A percentile compares a stretch with the other conserved stretches of the same genome.
phyloP scores from a whole-genome alignment of 2,888 invertebrate species.

The Ischnura elegans region DNA sequence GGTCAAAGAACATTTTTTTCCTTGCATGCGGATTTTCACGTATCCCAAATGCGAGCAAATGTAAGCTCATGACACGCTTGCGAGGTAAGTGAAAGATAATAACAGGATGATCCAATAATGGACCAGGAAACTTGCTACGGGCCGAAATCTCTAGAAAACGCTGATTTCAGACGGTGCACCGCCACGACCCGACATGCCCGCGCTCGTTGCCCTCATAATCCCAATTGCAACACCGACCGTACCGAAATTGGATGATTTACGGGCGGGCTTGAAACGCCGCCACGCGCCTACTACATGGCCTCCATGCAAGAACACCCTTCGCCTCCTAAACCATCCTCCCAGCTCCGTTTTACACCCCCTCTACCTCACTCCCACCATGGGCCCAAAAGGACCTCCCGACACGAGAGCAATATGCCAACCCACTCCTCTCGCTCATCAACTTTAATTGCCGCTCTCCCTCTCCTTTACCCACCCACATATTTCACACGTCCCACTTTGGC shows the following conservation, averaged over 20 bases:
- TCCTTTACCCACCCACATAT: background rate
- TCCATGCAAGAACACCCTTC: background rate
- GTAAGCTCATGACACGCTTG: too few relatives aligned
- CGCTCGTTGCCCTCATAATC: background rate
- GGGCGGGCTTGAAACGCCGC: background rate
- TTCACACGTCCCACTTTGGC: background rate
- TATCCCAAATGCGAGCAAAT: too few relatives aligned
- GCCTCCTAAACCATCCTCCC: background rate
- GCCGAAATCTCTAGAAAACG: background rate
- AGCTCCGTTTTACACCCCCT: background rate
- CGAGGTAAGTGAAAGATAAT: background rate
- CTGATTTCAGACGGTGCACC: background rate
- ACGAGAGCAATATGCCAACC: background rate
- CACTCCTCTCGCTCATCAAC: background rate
- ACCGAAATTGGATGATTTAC: constrained; percentile 38
- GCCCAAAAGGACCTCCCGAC: background rate
- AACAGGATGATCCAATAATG: background rate
- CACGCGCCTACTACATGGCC: constrained; percentile 10
- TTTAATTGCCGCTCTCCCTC: background rate
- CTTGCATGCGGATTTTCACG: too few relatives aligned
- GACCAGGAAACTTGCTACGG: background rate
- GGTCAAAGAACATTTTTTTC: too few relatives aligned
- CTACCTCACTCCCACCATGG: too few relatives aligned
- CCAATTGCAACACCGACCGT: background rate
- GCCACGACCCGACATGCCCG: background rate